Conservation (phyloP, 2,113 vertebrate species). For the Lagopus muta region DNA sequence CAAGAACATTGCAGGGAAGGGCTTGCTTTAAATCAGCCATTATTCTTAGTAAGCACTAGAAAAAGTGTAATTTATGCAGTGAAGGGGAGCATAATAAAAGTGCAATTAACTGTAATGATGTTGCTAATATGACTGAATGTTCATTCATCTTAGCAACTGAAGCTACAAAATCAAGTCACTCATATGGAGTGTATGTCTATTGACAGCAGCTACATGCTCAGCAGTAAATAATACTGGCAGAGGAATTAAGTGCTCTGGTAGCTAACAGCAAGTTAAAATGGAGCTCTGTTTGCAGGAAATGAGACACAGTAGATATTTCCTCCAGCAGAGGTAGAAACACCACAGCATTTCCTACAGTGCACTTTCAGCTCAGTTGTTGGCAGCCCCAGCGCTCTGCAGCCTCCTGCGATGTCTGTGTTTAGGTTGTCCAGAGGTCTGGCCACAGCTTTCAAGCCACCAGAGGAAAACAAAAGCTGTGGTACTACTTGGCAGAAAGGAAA, state of each 20-base stretch:
- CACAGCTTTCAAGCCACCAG: neutral
- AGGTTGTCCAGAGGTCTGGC: neutral
- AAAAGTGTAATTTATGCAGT: neutral
- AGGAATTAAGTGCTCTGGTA: neutral
- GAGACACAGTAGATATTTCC: neutral
- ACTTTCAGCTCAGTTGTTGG: neutral
- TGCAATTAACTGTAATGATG: conserved; percentile 16
- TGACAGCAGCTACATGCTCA: neutral
- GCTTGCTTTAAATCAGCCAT: neutral
- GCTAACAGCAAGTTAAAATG: neutral
- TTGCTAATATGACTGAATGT: neutral
- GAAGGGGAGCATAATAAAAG: conserved; percentile 8
- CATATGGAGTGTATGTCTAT: neutral
- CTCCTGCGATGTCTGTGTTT: neutral
- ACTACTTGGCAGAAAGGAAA: neutral
- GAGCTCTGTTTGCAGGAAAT: neutral
- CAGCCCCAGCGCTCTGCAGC: neutral
- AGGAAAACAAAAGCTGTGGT: neutral
- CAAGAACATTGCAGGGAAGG: neutral
- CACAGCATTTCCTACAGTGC: no score
- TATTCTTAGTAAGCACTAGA: neutral
- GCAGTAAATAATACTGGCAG: neutral
- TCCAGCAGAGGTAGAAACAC: neutral
- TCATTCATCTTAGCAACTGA: conserved; percentile 29
- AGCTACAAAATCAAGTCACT: neutral